phyloP scores from a whole-genome alignment of 2,113 vertebrate genomes.

The Ibidorhyncha struthersii region DNA sequence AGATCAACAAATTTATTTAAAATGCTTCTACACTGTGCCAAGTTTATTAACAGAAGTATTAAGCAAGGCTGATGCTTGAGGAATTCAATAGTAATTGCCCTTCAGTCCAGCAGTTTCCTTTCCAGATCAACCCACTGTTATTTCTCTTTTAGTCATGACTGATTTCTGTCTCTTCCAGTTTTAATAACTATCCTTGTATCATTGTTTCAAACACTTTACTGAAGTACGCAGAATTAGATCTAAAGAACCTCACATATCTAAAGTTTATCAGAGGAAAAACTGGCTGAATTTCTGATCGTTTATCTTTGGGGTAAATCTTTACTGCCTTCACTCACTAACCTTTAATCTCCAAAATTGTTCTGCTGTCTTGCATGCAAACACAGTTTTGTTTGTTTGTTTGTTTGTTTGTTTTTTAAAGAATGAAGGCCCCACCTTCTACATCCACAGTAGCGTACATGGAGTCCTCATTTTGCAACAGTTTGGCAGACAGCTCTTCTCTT shows the following conservation, averaged over 20 bases:
- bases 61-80: neutral
- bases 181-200: neutral
- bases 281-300: neutral
- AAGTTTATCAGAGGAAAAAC: neutral
- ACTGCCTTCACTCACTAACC: neutral
- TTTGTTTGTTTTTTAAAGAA: neutral
- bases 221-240: neutral
- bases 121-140: neutral
- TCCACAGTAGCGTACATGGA: neutral
- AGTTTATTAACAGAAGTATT: neutral
- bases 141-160: neutral
- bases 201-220: neutral
- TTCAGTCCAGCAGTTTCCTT: neutral
- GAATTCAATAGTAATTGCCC: neutral
- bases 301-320: neutral
- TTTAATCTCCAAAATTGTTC: neutral
- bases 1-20: neutral
- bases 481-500: neutral
- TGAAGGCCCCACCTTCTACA: neutral
- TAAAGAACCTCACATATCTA: neutral
- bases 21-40: neutral
- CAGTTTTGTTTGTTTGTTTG: neutral
- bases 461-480: neutral
- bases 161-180: neutral
- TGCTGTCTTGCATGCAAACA: neutral